Conservation (phyloP, 1,140 invertebrate species). For the Euwallacea fornicatus region DNA sequence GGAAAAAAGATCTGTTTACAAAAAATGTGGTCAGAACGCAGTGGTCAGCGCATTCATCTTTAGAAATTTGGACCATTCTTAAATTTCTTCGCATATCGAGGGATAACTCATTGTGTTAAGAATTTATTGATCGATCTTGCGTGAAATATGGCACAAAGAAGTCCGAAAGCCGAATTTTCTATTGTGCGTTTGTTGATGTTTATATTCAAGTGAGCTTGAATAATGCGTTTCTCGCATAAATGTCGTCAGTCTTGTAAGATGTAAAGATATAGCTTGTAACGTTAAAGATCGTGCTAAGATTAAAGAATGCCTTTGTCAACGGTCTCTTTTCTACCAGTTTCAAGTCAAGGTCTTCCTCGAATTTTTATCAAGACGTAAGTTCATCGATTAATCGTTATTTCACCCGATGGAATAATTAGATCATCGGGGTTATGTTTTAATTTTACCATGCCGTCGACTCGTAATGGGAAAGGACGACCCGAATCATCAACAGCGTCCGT, state of each 20-base stretch:
- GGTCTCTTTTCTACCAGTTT: neutral
- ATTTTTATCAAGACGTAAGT: slow-evolving; percentile 25
- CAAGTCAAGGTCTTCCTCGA: neutral
- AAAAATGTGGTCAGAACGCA: slow-evolving; percentile 35
- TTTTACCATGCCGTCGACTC: slow-evolving; percentile 5
- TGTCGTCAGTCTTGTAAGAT: slow-evolving; percentile 32
- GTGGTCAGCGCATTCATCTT: slow-evolving; percentile 33
- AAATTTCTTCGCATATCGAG: slow-evolving; percentile 29
- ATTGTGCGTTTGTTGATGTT: slow-evolving; percentile 36
- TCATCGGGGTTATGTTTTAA: slow-evolving; percentile 31
- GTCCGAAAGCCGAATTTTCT: slow-evolving; percentile 34
- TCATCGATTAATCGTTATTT: slow-evolving; percentile 24
- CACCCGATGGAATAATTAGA: slow-evolving; percentile 25
- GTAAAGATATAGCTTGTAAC: slow-evolving; percentile 33
- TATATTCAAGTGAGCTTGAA: slow-evolving; percentile 40
- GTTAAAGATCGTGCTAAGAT: slow-evolving; percentile 30
- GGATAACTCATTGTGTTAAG: slow-evolving; percentile 10
- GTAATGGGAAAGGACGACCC: slow-evolving; percentile 28
- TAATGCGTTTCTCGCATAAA: slow-evolving; percentile 32
- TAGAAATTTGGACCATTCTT: slow-evolving; percentile 24
- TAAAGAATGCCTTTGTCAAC: slow-evolving; percentile 9
- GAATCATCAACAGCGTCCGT: slow-evolving; percentile 20
- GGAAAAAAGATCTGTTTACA: slow-evolving; percentile 36
- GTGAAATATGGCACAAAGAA: slow-evolving; percentile 36
- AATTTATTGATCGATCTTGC: slow-evolving; percentile 31